A percentile compares a stretch with the other conserved stretches of the same genome.
These are phyloP conservation scores for Cryptoprocta ferox DNA, from an alignment of 2,797 vertebrate genomes.

Conservation along the genomic window DNA sequence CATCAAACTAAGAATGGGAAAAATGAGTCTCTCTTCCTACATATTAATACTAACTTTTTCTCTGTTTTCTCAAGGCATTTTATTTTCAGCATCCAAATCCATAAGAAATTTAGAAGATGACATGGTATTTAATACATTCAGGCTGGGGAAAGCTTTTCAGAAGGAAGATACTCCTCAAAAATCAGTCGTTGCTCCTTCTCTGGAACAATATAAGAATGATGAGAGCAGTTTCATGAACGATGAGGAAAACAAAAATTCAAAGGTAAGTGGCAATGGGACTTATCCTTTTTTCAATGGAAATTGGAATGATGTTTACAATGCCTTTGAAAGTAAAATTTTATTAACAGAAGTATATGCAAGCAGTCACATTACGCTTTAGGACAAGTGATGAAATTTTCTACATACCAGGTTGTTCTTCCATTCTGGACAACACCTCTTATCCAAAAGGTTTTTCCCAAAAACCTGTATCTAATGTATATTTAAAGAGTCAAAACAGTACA, in stretches of 20 bases:
- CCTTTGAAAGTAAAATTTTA: conserved; percentile 34
- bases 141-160: conserved; percentile 81
- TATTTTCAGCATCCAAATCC: conserved; percentile 86
- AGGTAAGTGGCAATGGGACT: conserved; percentile 80
- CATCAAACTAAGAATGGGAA: conserved; percentile 69
- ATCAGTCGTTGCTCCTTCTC: conserved; percentile 73
- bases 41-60: conserved; percentile 88
- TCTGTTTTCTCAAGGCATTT: conserved; percentile 90
- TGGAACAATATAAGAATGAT: conserved; percentile 85
- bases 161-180: conserved; percentile 84
- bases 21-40: conserved; percentile 87
- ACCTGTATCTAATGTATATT: conserved; percentile 47
- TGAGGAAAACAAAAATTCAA: conserved; percentile 86
- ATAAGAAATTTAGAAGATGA: conserved; percentile 86
- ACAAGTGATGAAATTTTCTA: not conserved
- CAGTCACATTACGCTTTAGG: not conserved
- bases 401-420: not conserved
- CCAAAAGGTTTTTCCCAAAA: not conserved
- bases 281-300: conserved; percentile 16
- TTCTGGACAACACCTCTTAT: not conserved
- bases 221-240: conserved; percentile 85
- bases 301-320: conserved; percentile 9
- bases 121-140: conserved; percentile 84
- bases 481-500: not conserved
- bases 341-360: conserved; percentile 46